Evolutionary conservation across 2,888 invertebrate species (phyloP), one percentile per base, ranked within the genome.

Genomic region (Pristionchus entomophagus): DNA sequence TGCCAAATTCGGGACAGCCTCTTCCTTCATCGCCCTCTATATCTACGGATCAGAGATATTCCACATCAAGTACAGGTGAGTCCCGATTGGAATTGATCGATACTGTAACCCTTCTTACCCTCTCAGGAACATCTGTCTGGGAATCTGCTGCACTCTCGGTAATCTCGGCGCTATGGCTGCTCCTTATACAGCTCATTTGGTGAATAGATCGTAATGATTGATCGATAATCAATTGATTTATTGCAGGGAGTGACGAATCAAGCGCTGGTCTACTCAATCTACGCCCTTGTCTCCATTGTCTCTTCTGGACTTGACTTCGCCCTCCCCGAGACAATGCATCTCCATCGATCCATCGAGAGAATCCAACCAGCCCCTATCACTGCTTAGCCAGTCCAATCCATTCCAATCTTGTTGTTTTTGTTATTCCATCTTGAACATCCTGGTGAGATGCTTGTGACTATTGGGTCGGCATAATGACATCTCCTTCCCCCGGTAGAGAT

Each of bases 31-130:
- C 51, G 84, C 84, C 5, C 84, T 84, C 51, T 84, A 84, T 32
- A 73, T 84, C 53, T 84, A 84, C 29, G 84, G 84, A 41, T 69
- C 69, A 19, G 84, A 84, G 73, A 84, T 84, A 19, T 84, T 84
- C 53, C 84, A 56, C n/a, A 84, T 84, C 69, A 65, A 84, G 22
- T 62, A 83, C 26, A 56, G 82, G 82, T 83, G 77, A 77, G 49
- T 29, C 35, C 32, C 29, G 22, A 65, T 17, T 32, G 14, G 32
- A 65, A 8, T 12, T 29, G 0, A 78, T 49, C 29, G 32, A 19
- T 41, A 32, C 35, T 29, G 14, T 35, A 53, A 56, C 32, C 32
- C 6, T 3, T 3, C 32, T 17, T 10, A 6, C 0, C 59, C 59
- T 5, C 35, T 73, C 49, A 65, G 84, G 49, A 84, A 84, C 51